Evolutionary conservation across 2,797 vertebrate species (phyloP).

Genomic region (Hypotaenidia okinawae): DNA sequence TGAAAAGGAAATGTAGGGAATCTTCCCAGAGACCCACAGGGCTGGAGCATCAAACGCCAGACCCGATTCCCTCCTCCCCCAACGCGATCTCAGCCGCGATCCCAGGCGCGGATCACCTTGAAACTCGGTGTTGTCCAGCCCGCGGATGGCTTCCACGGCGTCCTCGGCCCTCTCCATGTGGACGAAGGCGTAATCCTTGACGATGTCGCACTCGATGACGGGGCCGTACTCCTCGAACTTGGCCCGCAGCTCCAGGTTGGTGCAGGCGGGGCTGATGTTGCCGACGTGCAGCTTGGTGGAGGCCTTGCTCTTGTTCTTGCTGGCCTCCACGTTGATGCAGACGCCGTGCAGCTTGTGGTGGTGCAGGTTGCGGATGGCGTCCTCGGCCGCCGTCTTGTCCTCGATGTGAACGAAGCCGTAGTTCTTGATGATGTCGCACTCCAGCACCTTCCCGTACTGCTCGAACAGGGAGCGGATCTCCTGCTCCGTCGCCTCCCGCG

Average conservation of each 20-base stretch:
- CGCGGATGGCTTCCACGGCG: conserved; percentile 88
- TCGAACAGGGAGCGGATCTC: conserved; percentile 94
- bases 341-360: conserved; percentile 93
- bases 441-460: conserved; percentile 93
- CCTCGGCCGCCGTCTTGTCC: conserved; percentile 88
- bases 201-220: conserved; percentile 95
- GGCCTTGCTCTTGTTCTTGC: conserved; percentile 90
- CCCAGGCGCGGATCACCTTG: neutral
- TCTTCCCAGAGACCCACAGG: neutral
- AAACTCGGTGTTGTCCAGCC: neutral
- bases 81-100: accelerated
- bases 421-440: conserved; percentile 96
- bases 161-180: conserved; percentile 83
- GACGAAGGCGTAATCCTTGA: conserved; percentile 91
- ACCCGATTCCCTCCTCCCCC: neutral
- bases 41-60: too few relatives aligned
- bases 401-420: conserved; percentile 98
- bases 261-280: conserved; percentile 88
- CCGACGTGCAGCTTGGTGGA: conserved; percentile 96
- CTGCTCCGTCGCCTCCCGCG: conserved; percentile 90
- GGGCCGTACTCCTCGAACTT: conserved; percentile 93
- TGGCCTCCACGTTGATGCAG: conserved; percentile 94
- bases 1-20: neutral
- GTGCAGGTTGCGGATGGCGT: conserved; percentile 93
- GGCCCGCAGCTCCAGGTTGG: conserved; percentile 92